Evolutionary conservation across 2,888 invertebrate species (phyloP).

Genomic region (Gymnocheta viridis): DNA sequence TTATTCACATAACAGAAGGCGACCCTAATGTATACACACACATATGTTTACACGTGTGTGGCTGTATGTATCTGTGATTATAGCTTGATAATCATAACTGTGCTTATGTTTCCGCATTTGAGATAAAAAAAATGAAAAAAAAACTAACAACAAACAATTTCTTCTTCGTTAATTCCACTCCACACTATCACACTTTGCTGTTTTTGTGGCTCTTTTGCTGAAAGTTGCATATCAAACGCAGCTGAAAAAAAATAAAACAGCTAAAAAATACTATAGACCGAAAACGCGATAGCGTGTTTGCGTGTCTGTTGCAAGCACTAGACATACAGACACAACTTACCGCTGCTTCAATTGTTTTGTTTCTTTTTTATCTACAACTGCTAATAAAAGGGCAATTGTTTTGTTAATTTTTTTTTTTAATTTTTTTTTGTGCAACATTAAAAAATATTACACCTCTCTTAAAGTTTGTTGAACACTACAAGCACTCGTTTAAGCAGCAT

Average conservation of each 20-base stretch:
- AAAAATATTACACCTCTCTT: conserved; percentile 62
- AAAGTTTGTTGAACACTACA: conserved; percentile 58
- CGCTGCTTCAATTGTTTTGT: conserved; percentile 54
- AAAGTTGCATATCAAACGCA: conserved; percentile 62
- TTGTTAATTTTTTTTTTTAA: conserved; percentile 44
- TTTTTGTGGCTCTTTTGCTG: conserved; percentile 47
- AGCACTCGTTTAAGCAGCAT: neutral
- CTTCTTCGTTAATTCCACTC: conserved; percentile 51
- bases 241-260: conserved; percentile 23
- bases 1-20: no score
- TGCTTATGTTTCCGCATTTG: conserved; percentile 69
- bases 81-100: conserved; percentile 68
- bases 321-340: conserved; percentile 37
- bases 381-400: conserved; percentile 71
- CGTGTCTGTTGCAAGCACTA: conserved; percentile 59
- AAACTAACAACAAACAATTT: conserved; percentile 46
- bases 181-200: conserved; percentile 40
- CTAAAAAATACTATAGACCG: conserved; percentile 29
- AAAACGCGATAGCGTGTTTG: conserved; percentile 68
- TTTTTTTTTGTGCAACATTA: conserved; percentile 37
- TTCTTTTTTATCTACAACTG: conserved; percentile 36
- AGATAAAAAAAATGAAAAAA: conserved; percentile 53
- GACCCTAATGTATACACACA: neutral
- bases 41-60: neutral
- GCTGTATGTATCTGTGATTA: conserved; percentile 35